A percentile compares a stretch with the other conserved stretches of the same genome.
Conservation (phyloP, 53 echinoderm and acorn worm species). For the Stichopus horrens region DNA sequence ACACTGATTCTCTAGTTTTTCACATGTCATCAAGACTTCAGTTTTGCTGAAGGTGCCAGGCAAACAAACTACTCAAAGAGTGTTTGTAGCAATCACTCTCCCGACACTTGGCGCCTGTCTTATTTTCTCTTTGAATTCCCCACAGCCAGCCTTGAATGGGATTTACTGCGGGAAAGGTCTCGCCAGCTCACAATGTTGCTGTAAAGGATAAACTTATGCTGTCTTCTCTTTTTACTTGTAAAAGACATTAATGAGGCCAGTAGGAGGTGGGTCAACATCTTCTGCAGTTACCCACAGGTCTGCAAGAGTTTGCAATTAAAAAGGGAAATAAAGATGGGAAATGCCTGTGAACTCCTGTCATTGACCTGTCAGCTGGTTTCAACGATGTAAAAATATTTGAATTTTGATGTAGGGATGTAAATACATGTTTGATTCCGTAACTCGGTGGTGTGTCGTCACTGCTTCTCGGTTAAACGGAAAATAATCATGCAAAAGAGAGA, state of each 20-base stretch:
- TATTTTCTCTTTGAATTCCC: conserved; percentile 18
- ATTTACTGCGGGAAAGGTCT: background rate
- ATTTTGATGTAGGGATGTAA: too few species aligned
- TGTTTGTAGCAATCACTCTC: conserved; percentile 33
- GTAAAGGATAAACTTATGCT: conserved; percentile 7
- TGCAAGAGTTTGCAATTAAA: background rate
- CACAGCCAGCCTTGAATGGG: conserved; percentile 6
- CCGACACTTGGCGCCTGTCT: conserved; percentile 19
- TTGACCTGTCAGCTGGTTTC: background rate
- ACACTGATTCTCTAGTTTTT: background rate
- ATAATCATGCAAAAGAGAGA: too few species aligned
- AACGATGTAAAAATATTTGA: too few species aligned
- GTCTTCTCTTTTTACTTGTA: conserved; percentile 17
- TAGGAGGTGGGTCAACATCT: background rate
- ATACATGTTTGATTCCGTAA: too few species aligned
- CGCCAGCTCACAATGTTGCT: background rate
- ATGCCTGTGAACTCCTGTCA: background rate
- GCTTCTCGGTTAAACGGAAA: too few species aligned
- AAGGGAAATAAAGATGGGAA: background rate
- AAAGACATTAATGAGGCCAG: conserved; percentile 30
- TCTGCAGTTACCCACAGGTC: background rate
- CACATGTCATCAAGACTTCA: background rate
- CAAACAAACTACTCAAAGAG: conserved; percentile 5
- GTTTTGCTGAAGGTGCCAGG: background rate
- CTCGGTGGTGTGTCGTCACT: too few species aligned